A percentile compares a stretch with the other conserved stretches of the same genome.
phyloP scores from a whole-genome alignment of 2,797 vertebrate genomes.

The Oreochromis mossambicus region DNA sequence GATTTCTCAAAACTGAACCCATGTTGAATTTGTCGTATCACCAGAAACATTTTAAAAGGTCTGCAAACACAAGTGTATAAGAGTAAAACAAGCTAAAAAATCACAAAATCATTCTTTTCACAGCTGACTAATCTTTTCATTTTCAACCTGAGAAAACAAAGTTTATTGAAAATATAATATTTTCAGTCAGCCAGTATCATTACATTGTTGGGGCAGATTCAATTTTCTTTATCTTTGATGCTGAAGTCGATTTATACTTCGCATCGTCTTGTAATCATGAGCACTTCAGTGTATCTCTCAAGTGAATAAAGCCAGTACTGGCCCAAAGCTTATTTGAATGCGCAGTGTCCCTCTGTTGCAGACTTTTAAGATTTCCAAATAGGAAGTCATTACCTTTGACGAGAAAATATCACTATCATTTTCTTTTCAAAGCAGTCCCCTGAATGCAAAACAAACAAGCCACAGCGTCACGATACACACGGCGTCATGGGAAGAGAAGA shows the following conservation, averaged over 20 bases:
- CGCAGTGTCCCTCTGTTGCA: constrained; percentile 8
- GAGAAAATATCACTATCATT: constrained; percentile 65
- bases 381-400: constrained; percentile 63
- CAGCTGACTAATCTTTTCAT: background rate
- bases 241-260: background rate
- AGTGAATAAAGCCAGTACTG: background rate
- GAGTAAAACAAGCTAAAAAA: background rate
- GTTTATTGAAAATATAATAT: background rate
- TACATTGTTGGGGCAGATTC: background rate
- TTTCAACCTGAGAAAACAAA: background rate
- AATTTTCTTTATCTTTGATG: background rate
- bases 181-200: background rate
- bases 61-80: background rate
- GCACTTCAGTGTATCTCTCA: background rate
- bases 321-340: constrained; percentile 38
- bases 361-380: constrained; percentile 58
- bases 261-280: constrained; percentile 3
- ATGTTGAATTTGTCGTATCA: background rate
- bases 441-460: constrained; percentile 62
- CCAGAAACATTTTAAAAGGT: background rate
- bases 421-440: constrained; percentile 55
- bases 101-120: background rate
- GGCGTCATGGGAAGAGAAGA: constrained; percentile 50
- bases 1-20: background rate
- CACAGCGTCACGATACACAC: constrained; percentile 34